Conservation (phyloP, 2,888 invertebrate genomes). For the Drosophila neotestacea region DNA sequence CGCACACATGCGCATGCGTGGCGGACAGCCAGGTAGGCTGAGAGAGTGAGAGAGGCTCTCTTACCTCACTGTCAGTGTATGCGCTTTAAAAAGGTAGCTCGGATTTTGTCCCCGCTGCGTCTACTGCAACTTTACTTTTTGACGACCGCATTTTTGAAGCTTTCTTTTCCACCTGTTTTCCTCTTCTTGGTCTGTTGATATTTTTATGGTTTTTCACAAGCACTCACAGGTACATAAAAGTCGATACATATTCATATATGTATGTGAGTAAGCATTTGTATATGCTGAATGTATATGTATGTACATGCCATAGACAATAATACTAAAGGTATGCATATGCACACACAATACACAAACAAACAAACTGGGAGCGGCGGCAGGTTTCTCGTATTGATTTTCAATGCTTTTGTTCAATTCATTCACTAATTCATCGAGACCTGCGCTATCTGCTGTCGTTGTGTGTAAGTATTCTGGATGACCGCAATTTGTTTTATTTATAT, state of each 20-base stretch:
- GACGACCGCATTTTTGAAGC: constrained; percentile 80
- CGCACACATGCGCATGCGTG: constrained; percentile 70
- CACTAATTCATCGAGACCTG: constrained; percentile 69
- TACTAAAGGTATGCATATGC: constrained; percentile 59
- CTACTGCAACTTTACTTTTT: constrained; percentile 78
- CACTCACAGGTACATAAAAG: constrained; percentile 42
- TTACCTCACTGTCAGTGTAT: constrained; percentile 35
- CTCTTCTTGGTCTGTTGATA: constrained; percentile 70
- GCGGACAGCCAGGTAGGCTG: constrained; percentile 42
- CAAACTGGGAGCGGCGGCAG: constrained; percentile 79
- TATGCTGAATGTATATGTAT: constrained; percentile 19
- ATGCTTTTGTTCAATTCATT: constrained; percentile 77
- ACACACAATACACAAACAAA: constrained; percentile 26
- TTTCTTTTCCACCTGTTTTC: constrained; percentile 82
- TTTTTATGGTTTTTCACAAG: constrained; percentile 67
- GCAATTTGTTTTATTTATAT: constrained; percentile 42
- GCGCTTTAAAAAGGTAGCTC: constrained; percentile 73
- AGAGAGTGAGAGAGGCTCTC: constrained; percentile 35
- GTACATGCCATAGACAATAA: constrained; percentile 47
- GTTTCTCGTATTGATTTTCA: constrained; percentile 79
- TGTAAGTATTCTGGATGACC: constrained; percentile 66
- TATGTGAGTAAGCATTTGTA: constrained; percentile 7
- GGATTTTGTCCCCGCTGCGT: constrained; percentile 76
- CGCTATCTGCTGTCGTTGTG: constrained; percentile 43
- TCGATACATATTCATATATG: constrained; percentile 16